Evolutionary conservation across 2,797 vertebrate genomes (phyloP), one percentile per base, ranked within the genome.

Genomic region (Sylvilagus floridanus): DNA sequence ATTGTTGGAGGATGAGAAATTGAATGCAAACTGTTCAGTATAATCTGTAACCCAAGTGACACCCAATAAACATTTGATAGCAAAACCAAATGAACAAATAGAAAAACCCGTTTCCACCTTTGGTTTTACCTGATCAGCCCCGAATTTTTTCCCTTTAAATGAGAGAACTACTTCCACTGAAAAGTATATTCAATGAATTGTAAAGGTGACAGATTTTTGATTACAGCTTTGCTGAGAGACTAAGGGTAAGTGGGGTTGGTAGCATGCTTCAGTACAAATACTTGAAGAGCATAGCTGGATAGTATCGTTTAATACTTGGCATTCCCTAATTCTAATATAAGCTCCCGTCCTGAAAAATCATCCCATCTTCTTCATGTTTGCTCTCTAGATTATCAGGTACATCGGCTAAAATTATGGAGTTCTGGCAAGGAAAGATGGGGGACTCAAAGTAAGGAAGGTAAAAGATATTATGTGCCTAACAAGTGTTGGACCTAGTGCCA

Each of bases 1-100:
- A 72, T 32, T 86, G 54, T 71, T 84, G 79, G 69, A 95, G 26
- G 19, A 78, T 76, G 76, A 95, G 63, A 96, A 92, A 76, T 57
- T 84, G 68, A 92, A 79, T 76, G 8, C 52, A 79, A 95, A 72
- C 14, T 86, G 35, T 28, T 94, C 13, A 35, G 19, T 52, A 50
- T 14, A 84, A 24, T 82, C 24, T 75, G 63, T 75, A 42, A 75
- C 50, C 81, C 19, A 50, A 77, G 19, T 65, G 32, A 10, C 57
- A 63, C 30, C 54, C 57, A 91, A 63, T 73, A 91, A 85, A 72
- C 77, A 32, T 85, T 28, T 75, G 75, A 78, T n/a, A 85, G 42
- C 60, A 77, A 86, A 93, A 88, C 8, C 47, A 78, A 95, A 87
- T 32, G 22, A 88, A 84, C n/a, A 76, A 83, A 35, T 1, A 32